phyloP scores from a whole-genome alignment of 2,797 vertebrate genomes.

The Columba guinea region DNA sequence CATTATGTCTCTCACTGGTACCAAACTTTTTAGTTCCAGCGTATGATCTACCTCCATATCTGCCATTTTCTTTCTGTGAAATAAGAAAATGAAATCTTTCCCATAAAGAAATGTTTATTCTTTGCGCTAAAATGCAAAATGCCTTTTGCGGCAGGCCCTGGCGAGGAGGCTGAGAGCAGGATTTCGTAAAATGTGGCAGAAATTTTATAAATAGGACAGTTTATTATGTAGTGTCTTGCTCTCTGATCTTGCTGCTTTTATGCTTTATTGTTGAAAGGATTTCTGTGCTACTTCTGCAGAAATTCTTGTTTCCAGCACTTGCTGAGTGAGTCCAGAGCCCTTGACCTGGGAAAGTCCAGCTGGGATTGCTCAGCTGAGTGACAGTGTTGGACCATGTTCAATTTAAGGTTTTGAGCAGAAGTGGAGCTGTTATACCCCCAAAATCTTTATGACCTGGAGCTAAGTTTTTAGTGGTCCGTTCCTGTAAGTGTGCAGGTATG shows the following conservation, averaged over 20 bases:
- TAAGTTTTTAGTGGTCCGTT: neutral
- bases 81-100: neutral
- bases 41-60: neutral
- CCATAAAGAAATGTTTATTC: neutral
- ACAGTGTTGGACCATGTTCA: neutral
- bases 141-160: neutral
- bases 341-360: neutral
- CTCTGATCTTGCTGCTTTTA: neutral
- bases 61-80: neutral
- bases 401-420: neutral
- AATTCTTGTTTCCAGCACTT: neutral
- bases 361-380: neutral
- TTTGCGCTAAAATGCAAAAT: neutral
- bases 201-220: neutral
- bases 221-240: neutral
- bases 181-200: neutral
- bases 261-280: neutral
- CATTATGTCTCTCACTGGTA: neutral
- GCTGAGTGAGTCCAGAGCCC: rapidly evolving
- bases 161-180: neutral
- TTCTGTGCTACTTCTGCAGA: neutral
- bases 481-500: neutral
- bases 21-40: neutral
- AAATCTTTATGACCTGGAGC: neutral
- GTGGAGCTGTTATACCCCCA: neutral